A percentile compares a stretch with the other conserved stretches of the same genome.
Evolutionary conservation across 1,140 invertebrate species (phyloP).

Genomic region (Gryllus bimaculatus): DNA sequence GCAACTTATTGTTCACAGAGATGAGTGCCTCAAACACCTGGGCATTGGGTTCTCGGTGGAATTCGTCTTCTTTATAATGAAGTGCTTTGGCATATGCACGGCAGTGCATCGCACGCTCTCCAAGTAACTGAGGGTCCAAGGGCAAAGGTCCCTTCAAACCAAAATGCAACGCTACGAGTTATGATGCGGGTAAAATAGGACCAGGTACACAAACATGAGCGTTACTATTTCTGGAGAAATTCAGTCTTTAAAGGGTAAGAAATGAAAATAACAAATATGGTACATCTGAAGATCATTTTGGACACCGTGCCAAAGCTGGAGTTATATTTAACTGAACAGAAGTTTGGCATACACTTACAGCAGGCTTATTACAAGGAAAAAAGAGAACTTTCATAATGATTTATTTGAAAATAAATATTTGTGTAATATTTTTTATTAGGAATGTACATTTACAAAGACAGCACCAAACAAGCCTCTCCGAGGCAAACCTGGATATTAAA

Average conservation of each 20-base stretch:
- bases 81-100: slow-evolving; percentile 79
- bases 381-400: no score
- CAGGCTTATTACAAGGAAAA: no score
- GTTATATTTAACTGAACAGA: no score
- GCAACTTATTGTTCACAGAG: slow-evolving; percentile 97
- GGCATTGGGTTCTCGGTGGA: slow-evolving; percentile 58
- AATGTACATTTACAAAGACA: no score
- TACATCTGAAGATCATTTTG: no score
- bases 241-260: not conserved
- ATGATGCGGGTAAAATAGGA: not conserved
- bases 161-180: not conserved
- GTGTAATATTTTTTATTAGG: no score
- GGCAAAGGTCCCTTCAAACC: slow-evolving; percentile 69
- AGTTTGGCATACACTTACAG: no score
- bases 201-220: not conserved
- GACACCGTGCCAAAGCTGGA: no score
- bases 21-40: slow-evolving; percentile 88
- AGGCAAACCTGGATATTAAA: no score
- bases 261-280: no score
- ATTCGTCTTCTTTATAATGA: slow-evolving; percentile 98
- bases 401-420: no score
- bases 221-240: not conserved
- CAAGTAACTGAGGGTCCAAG: slow-evolving; percentile 71
- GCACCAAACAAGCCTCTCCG: no score
- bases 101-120: slow-evolving; percentile 73